Percentiles rank a stretch among this genome's conserved stretches.
These are phyloP conservation scores for Antechinus stuartii DNA, from an alignment of 2,113 vertebrate species.

Conservation along the genomic window DNA sequence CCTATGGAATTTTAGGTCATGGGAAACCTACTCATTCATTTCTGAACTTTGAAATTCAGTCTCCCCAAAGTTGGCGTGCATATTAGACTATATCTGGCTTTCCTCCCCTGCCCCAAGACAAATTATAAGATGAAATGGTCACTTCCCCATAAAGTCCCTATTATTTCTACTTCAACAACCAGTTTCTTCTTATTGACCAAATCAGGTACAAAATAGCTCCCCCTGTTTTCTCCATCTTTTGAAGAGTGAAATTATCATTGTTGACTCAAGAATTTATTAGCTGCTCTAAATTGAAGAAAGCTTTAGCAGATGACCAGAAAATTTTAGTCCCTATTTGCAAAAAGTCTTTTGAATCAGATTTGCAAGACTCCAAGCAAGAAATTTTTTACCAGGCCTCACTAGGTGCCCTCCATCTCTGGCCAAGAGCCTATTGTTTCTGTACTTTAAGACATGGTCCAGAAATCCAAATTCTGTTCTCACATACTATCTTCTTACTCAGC, in stretches of 20 bases:
- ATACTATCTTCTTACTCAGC: neutral
- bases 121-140: neutral
- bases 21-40: neutral
- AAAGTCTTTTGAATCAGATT: neutral
- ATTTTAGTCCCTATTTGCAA: neutral
- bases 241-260: neutral
- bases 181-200: neutral
- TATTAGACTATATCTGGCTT: neutral
- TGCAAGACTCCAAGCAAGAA: neutral
- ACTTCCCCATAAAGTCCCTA: neutral
- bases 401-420: neutral
- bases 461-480: neutral
- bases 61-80: neutral
- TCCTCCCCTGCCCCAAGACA: neutral
- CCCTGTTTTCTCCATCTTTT: neutral
- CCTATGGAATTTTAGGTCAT: neutral
- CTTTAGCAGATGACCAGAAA: neutral
- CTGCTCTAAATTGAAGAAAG: neutral
- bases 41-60: neutral
- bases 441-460: constrained; percentile 3
- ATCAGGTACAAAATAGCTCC: neutral
- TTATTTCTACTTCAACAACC: neutral
- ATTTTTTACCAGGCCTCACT: neutral
- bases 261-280: neutral
- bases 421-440: neutral